Conservation (phyloP, 2,888 invertebrate species). For the Odontomyia ornata region DNA sequence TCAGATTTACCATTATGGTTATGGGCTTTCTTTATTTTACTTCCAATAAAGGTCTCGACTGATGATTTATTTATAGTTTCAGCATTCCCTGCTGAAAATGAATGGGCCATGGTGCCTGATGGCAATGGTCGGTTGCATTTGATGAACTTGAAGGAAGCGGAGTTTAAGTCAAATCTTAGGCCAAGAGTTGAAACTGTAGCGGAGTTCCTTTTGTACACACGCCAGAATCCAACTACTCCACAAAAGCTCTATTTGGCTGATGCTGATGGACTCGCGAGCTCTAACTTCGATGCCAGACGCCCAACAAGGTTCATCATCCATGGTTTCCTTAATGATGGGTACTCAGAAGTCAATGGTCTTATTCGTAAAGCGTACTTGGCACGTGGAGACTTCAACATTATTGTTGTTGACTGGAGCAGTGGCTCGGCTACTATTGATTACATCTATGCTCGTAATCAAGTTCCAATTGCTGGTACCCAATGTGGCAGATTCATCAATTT, state of each 20-base stretch:
- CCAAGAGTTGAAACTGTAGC: slow-evolving; percentile 25
- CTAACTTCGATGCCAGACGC: slow-evolving; percentile 19
- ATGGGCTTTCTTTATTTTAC: too few relatives aligned
- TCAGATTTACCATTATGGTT: too few relatives aligned
- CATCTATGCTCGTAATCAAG: slow-evolving; percentile 65
- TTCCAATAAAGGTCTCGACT: too few relatives aligned
- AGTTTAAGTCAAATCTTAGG: background rate
- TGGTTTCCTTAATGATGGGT: slow-evolving; percentile 70
- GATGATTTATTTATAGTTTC: slow-evolving; percentile 1
- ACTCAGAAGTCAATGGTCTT: slow-evolving; percentile 59
- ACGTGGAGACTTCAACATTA: slow-evolving; percentile 68
- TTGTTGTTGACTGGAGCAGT: slow-evolving; percentile 71
- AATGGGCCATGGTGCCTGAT: slow-evolving; percentile 39
- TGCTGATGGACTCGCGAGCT: background rate
- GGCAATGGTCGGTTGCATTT: slow-evolving; percentile 26
- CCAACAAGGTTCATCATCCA: slow-evolving; percentile 64
- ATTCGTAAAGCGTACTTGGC: slow-evolving; percentile 66
- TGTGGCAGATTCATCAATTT: slow-evolving; percentile 57
- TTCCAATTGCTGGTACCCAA: slow-evolving; percentile 54
- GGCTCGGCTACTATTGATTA: slow-evolving; percentile 69
- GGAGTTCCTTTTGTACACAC: slow-evolving; percentile 29
- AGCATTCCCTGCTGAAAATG: slow-evolving; percentile 26
- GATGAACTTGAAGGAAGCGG: background rate
- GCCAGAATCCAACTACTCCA: slow-evolving; percentile 3
- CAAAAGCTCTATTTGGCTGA: slow-evolving; percentile 22